A percentile compares a stretch with the other conserved stretches of the same genome.
These are phyloP conservation scores for Cyphotilapia sp. DNA, from an alignment of 2,113 vertebrate species.

Conservation along the genomic window DNA sequence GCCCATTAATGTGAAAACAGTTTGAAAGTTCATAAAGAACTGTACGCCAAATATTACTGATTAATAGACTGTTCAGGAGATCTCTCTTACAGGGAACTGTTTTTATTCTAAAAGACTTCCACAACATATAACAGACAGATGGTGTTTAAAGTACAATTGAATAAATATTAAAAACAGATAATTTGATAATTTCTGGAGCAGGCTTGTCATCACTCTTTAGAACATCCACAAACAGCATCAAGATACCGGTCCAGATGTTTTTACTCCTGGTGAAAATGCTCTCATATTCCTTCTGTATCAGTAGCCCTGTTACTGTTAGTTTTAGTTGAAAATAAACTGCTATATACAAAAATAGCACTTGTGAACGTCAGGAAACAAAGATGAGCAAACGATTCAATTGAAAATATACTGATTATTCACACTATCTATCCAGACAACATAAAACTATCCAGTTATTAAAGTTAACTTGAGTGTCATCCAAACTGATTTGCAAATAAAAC, in stretches of 20 bases:
- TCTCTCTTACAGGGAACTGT: background rate
- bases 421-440: background rate
- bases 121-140: rapidly evolving
- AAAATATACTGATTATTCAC: background rate
- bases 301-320: background rate
- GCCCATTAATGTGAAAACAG: background rate
- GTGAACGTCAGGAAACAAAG: background rate
- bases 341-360: background rate
- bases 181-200: rapidly evolving
- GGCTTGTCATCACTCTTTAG: background rate
- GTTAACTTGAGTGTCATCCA: background rate
- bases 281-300: background rate
- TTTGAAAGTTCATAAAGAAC: background rate
- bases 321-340: rapidly evolving
- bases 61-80: background rate
- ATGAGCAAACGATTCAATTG: rapidly evolving
- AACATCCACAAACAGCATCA: background rate
- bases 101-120: background rate
- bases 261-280: background rate
- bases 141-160: background rate
- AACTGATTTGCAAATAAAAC: background rate
- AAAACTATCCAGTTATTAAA: background rate
- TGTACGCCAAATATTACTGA: background rate
- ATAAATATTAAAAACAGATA: background rate
- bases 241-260: rapidly evolving